These are phyloP conservation scores for Lithobates sylvaticus DNA, from an alignment of 2,797 vertebrate species.

Conservation along the genomic window DNA sequence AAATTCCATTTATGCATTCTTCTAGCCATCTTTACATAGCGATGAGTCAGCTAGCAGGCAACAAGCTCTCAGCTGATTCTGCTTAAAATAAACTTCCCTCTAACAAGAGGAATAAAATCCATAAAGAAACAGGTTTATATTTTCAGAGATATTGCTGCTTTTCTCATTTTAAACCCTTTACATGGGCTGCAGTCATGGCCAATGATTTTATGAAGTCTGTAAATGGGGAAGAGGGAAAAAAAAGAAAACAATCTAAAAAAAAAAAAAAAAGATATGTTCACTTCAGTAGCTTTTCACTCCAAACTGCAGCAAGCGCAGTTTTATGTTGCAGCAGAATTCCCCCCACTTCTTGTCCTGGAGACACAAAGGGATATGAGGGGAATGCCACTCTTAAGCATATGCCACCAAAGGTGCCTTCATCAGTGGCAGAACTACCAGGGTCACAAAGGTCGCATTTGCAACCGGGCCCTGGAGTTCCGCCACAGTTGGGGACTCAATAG, in stretches of 20 bases:
- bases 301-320: constrained; percentile 19
- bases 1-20: neutral
- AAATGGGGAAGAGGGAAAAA: constrained; percentile 49
- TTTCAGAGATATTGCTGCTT: constrained; percentile 49
- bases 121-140: constrained; percentile 33
- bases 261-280: constrained; percentile 58
- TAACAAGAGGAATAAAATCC: constrained; percentile 31
- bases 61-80: constrained; percentile 8
- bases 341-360: too few species aligned
- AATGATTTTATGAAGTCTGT: constrained; percentile 63
- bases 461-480: too few species aligned
- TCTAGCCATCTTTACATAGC: neutral
- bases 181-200: constrained; percentile 41
- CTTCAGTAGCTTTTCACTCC: constrained; percentile 48
- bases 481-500: too few species aligned
- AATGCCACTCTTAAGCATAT: too few species aligned
- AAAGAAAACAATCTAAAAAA: too few species aligned
- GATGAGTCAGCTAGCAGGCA: constrained; percentile 20
- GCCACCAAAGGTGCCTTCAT: too few species aligned
- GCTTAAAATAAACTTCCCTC: constrained; percentile 35
- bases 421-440: too few species aligned
- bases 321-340: constrained; percentile 54
- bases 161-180: constrained; percentile 38
- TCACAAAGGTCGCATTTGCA: too few species aligned
- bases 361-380: too few species aligned